These are phyloP conservation scores for Choloepus didactylus DNA, from an alignment of 2,797 vertebrate species.

Conservation along the genomic window DNA sequence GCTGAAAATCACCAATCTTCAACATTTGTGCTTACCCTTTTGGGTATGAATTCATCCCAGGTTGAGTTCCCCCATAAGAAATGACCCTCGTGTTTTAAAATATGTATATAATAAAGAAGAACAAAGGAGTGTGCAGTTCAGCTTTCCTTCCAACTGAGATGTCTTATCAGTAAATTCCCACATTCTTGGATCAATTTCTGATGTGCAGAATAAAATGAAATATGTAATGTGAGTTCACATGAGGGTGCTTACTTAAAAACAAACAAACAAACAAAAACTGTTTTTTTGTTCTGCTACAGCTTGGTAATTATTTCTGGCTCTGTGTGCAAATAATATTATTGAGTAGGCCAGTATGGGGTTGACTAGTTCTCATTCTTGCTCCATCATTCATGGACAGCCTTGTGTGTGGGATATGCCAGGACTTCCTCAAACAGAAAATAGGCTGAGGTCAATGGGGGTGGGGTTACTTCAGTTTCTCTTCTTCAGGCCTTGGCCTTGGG, in stretches of 20 bases:
- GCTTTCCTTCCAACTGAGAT: slow-evolving; percentile 36
- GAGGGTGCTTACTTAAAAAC: slow-evolving; percentile 25
- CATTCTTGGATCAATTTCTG: slow-evolving; percentile 51
- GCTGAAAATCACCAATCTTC: background rate
- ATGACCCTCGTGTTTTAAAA: background rate
- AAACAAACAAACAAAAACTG: background rate
- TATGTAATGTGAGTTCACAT: slow-evolving; percentile 43
- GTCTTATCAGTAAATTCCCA: slow-evolving; percentile 69
- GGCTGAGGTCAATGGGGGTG: background rate
- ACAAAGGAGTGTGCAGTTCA: background rate
- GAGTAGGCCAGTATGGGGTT: background rate
- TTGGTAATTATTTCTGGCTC: background rate
- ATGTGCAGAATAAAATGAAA: slow-evolving; percentile 31
- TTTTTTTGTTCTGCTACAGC: background rate
- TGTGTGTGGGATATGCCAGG: background rate
- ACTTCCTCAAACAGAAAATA: background rate
- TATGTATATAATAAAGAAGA: background rate
- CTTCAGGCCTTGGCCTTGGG: background rate
- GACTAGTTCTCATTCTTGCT: background rate
- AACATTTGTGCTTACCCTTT: slow-evolving; percentile 41
- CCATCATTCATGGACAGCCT: background rate
- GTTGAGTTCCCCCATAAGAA: slow-evolving; percentile 55
- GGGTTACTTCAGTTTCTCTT: background rate
- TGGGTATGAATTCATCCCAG: slow-evolving; percentile 28
- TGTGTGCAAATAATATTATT: background rate